Base-by-base conservation (phyloP, 2,797 vertebrate species). In the Malurus leucopterus region DNA sequence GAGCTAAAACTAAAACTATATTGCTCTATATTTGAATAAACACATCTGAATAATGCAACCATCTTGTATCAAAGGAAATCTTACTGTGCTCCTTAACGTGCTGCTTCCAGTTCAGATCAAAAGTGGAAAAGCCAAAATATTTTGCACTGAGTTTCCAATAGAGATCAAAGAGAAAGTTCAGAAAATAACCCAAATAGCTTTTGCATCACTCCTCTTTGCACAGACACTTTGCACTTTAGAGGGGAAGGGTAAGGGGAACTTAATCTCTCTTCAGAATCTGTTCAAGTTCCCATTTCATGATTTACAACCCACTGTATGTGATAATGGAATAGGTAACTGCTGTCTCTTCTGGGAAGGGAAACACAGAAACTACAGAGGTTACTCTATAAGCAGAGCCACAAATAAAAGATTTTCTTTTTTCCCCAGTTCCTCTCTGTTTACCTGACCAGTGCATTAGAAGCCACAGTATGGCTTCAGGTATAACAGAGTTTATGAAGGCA, bases 231-330 rank as follows among this genome's bases (percentile, higher is more conserved):
- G 17, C 22, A 47, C 41, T 84, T 82, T 13, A 54, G 30, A 44
- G 29, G 5, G 53, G 29, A 84, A 88, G 53, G 40, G 32, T 23
- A 74, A 32, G 7, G 24, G 46, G 27, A 92, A 67, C 34, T 65
- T 89, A 61, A 72, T 81, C 81, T 86, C 54, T 47, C 41, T 81
- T 81, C 59, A 72, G 44, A 88, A 86, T 74, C 58, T 84, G 77
- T 84, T 78, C 26, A 78, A 86, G 74, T 93, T 92, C 70, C 55
- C 34, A 34, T 84, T 88, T 93, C 22, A 72, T 65, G 19, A 72
- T 78, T 85, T 75, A 55, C 20, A 72, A 29, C 38, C 15, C 55
- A 26, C 13, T 65, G 3, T 65, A 29, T 29, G 6, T 65, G 55
- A 24, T 72, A 78, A 74, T 18, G 36, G 44, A 64, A 59, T 22